Evolutionary conservation across 2,888 invertebrate species (phyloP).

Genomic region (Horisme vitalbata): DNA sequence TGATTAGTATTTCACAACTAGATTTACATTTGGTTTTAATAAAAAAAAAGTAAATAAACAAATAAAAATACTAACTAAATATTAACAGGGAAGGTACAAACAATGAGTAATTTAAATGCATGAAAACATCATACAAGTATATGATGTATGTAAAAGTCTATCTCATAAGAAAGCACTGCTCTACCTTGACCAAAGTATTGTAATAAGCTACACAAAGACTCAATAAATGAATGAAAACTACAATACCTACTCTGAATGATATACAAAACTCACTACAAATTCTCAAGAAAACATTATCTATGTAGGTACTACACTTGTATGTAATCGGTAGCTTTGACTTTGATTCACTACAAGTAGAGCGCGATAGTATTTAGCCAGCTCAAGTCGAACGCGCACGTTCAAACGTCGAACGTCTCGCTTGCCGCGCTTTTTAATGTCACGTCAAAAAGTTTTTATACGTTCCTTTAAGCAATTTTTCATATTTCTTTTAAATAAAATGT

Average conservation of each 20-base stretch:
- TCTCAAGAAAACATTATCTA: constrained; percentile 13
- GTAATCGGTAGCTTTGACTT: constrained; percentile 7
- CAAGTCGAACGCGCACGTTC: constrained; percentile 25
- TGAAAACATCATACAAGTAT: no score
- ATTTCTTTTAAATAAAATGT: constrained; percentile 1
- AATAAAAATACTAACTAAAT: no score
- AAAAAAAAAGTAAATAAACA: no score
- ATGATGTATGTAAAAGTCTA: no score
- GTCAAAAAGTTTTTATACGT: constrained; percentile 13
- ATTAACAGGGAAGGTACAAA: no score
- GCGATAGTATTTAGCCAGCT: constrained; percentile 30
- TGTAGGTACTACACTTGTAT: background rate
- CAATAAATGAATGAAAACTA: constrained; percentile 1
- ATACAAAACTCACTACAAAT: constrained; percentile 8
- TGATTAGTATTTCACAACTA: no score
- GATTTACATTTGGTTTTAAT: no score
- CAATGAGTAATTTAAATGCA: no score
- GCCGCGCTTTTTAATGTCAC: constrained; percentile 25
- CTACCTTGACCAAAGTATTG: no score
- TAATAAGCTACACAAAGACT: no score
- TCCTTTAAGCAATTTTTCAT: no score
- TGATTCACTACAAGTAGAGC: constrained; percentile 6
- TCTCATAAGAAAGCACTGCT: no score
- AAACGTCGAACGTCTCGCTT: constrained; percentile 20
- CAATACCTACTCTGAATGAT: constrained; percentile 13